These are phyloP conservation scores for Eristalis arbustorum DNA, from an alignment of 2,888 invertebrate genomes.

Conservation along the genomic window DNA sequence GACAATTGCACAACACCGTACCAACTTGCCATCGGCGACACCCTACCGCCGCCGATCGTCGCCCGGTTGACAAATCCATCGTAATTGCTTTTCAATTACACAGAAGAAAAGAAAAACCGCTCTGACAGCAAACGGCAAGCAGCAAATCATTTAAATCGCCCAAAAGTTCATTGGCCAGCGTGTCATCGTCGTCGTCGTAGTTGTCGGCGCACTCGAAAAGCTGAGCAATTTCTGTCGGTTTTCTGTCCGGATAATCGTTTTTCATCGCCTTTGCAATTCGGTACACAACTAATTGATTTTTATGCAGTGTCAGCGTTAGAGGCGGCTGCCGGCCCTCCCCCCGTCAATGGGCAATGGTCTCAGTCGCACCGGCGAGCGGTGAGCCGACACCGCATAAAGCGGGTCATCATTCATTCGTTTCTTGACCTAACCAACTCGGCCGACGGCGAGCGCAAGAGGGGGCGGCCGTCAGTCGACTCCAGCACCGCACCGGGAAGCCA, in stretches of 20 bases:
- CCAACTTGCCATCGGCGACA: background rate
- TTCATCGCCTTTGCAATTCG: conserved; percentile 47
- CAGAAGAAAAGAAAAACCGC: conserved; percentile 4
- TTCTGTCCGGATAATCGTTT: conserved; percentile 54
- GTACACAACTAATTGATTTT: conserved; percentile 50
- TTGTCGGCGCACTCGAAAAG: background rate
- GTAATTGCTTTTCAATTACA: conserved; percentile 15
- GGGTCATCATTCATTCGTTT: conserved; percentile 60
- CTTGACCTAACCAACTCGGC: conserved; percentile 49
- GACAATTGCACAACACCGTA: background rate
- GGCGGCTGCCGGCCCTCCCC: background rate
- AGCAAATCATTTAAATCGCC: conserved; percentile 21
- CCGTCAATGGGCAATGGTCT: conserved; percentile 27
- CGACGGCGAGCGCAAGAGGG: background rate
- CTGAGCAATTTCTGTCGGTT: conserved; percentile 36
- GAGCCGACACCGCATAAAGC: conserved; percentile 45
- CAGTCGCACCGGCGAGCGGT: background rate
- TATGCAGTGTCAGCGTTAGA: conserved; percentile 44
- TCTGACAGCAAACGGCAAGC: conserved; percentile 20
- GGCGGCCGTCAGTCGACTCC: background rate
- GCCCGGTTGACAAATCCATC: background rate
- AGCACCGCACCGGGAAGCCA: conserved; percentile 5
- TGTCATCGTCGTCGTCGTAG: background rate
- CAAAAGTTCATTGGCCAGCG: conserved; percentile 46
- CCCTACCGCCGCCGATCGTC: background rate